phyloP scores from a whole-genome alignment of 37 sponge, comb jelly and placozoan species.

The Crambe crambe region DNA sequence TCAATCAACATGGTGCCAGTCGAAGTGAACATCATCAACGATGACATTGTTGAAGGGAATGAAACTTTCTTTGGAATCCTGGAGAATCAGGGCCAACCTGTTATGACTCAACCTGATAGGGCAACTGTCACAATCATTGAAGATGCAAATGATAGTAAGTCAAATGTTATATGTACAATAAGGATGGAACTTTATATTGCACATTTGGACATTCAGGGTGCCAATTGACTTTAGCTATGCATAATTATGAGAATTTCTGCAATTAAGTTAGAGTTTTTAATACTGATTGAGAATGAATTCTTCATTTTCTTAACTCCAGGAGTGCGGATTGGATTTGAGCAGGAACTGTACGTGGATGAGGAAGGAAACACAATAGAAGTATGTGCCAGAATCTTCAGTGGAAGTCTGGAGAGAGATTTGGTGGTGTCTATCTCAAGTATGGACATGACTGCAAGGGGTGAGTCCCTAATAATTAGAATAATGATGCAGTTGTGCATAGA shows the following conservation, averaged over 20 bases:
- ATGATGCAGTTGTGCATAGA: not conserved
- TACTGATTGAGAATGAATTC: not conserved
- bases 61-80: constrained; percentile 10
- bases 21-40: not conserved
- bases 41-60: not conserved
- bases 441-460: not conserved
- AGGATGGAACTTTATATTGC: no score
- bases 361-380: not conserved
- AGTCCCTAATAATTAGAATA: not conserved
- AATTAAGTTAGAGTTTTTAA: no score
- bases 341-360: not conserved
- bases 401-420: constrained; percentile 16
- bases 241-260: no score
- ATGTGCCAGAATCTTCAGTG: not conserved
- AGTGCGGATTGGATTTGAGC: constrained; percentile 25
- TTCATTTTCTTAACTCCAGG: not conserved
- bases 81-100: not conserved
- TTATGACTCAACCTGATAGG: not conserved
- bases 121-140: not conserved
- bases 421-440: not conserved
- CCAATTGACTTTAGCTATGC: no score
- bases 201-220: no score
- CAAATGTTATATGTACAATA: no score
- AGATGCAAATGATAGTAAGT: not conserved
- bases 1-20: not conserved